Evolutionary conservation across 1,140 invertebrate genomes (phyloP), one percentile per base, ranked within the genome.

Genomic region (Acromyrmex heyeri): DNA sequence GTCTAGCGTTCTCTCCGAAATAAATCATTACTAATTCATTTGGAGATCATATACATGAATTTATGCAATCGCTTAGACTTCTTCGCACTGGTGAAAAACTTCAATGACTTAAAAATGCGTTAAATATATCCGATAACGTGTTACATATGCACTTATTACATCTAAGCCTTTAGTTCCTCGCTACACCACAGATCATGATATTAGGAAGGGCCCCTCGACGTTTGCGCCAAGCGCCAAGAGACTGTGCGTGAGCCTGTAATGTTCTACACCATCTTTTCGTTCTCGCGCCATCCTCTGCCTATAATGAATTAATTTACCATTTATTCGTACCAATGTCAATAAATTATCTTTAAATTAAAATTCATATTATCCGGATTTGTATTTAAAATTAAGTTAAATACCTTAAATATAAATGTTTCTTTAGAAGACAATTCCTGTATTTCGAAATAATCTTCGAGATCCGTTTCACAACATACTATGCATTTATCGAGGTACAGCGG

Each of bases 351-450:
- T 5, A 3, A n/a, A 55, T 53, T 30, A 53, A 53, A 53, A 73
- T 34, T 18, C 30, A 30, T 34, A 34, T 57, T 3, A 34, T 34
- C 10, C 0, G 2, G 1, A 73, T n/a, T 1, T 72, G 30, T 2
- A 34, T 8, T 38, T 38, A 6, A 14, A 48, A 48, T 48, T 24
- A 38, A 16, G 1, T 44, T 27, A 44, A 3, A 30, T 48, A 99
- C 98, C 97, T 99, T 99, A 95, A 99, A 98, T 93, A 99, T 97
- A 95, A 97, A 99, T 67, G 98, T 98, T 93, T 99, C 98, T 95
- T 98, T 99, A 73, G 98, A 98, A 87, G 97, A 97, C 86, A 99
- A 96, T 95, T 99, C 98, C 95, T 99, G 98, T 90, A 99, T 96
- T 96, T 99, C 99, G 95, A 99, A 99, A 94, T 98, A 98, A 94